A percentile compares a stretch with the other conserved stretches of the same genome.
Conservation (phyloP, 2,888 invertebrate genomes). For the Cheilosia scutellata region DNA sequence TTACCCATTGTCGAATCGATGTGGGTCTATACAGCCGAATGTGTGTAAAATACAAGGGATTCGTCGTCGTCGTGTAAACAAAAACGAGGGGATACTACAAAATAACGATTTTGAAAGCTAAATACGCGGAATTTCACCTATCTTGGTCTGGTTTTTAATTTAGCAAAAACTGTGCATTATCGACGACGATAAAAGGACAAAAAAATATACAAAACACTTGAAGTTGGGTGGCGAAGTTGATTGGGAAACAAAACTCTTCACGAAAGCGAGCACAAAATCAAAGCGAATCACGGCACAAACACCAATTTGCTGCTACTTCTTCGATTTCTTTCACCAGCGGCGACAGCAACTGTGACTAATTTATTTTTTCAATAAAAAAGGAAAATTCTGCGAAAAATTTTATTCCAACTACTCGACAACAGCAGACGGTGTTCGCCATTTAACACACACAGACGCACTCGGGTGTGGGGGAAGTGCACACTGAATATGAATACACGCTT, state of each 20-base stretch:
- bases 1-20: slow-evolving; percentile 89
- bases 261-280: neutral
- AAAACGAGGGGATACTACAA: slow-evolving; percentile 25
- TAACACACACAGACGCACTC: slow-evolving; percentile 52
- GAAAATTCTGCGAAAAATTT: slow-evolving; percentile 66
- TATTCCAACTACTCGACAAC: slow-evolving; percentile 53
- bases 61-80: slow-evolving; percentile 37
- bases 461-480: slow-evolving; percentile 35
- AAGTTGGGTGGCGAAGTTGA: neutral
- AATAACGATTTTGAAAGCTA: neutral
- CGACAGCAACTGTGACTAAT: slow-evolving; percentile 9
- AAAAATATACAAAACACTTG: slow-evolving; percentile 18
- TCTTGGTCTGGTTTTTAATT: no score
- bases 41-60: slow-evolving; percentile 14
- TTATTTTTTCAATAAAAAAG: slow-evolving; percentile 43
- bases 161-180: neutral
- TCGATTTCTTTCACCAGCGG: slow-evolving; percentile 19
- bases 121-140: neutral
- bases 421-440: slow-evolving; percentile 58
- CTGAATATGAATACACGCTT: slow-evolving; percentile 54
- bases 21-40: slow-evolving; percentile 25
- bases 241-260: slow-evolving; percentile 32
- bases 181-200: slow-evolving; percentile 6
- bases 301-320: neutral
- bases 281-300: slow-evolving; percentile 18